These are phyloP conservation scores for Abramis brama DNA, from an alignment of 2,113 vertebrate species.

Conservation along the genomic window DNA sequence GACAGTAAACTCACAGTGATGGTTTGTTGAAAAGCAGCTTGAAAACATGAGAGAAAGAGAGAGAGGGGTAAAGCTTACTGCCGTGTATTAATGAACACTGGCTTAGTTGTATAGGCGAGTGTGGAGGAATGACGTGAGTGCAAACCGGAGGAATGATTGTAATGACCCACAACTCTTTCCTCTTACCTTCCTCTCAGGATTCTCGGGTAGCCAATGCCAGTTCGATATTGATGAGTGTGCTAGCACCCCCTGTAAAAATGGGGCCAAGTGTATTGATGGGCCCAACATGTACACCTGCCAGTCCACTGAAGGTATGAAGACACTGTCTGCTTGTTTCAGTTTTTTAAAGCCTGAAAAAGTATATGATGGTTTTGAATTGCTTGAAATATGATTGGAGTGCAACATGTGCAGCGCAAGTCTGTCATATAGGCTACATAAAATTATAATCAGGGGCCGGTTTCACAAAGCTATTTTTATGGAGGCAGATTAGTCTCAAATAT, in stretches of 20 bases:
- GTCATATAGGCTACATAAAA: no score
- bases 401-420: no score
- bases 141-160: slow-evolving; percentile 63
- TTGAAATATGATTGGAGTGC: no score
- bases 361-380: no score
- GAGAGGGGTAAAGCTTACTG: neutral
- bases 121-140: slow-evolving; percentile 61
- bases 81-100: slow-evolving; percentile 32
- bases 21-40: slow-evolving; percentile 49
- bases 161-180: slow-evolving; percentile 43
- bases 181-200: slow-evolving; percentile 75
- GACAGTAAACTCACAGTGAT: slow-evolving; percentile 45
- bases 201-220: slow-evolving; percentile 88
- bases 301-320: slow-evolving; percentile 87
- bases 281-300: slow-evolving; percentile 92
- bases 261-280: slow-evolving; percentile 90
- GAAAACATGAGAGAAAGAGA: slow-evolving; percentile 26
- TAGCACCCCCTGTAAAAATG: slow-evolving; percentile 94
- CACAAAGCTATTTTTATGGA: no score
- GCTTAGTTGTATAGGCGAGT: slow-evolving; percentile 35
- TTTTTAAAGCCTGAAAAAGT: neutral
- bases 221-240: slow-evolving; percentile 92
- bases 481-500: no score
- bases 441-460: no score
- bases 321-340: neutral